phyloP scores from a whole-genome alignment of 2,113 vertebrate genomes.

The Ursus arctos region DNA sequence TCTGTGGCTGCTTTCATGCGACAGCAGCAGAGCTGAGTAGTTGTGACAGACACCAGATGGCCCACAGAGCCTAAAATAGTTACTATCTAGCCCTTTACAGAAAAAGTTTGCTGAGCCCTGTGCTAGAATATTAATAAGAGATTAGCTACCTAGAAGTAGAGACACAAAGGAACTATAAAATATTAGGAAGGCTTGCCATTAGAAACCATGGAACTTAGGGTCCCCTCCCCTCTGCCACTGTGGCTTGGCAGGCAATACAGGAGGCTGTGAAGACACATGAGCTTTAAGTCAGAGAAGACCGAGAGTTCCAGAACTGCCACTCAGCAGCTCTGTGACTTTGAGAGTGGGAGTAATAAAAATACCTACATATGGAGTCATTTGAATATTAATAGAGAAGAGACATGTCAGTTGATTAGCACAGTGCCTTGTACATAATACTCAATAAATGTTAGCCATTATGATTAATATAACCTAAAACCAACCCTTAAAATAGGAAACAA shows the following conservation, averaged over 20 bases:
- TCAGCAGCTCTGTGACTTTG: not conserved
- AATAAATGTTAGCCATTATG: not conserved
- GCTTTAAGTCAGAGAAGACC: not conserved
- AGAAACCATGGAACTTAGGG: not conserved
- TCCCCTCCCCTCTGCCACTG: not conserved
- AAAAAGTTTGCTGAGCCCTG: conserved; percentile 22
- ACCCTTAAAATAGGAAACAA: conserved; percentile 41
- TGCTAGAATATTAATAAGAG: conserved; percentile 21
- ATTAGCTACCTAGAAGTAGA: conserved; percentile 35
- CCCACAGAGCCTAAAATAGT: conserved; percentile 43
- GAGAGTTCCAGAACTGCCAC: not conserved
- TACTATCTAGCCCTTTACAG: conserved; percentile 22
- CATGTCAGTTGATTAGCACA: not conserved
- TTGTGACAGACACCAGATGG: not conserved
- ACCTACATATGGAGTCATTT: not conserved
- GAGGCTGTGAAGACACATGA: not conserved
- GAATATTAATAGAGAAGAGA: conserved; percentile 21
- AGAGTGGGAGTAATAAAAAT: not conserved
- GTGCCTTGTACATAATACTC: not conserved
- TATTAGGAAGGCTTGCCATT: conserved; percentile 17
- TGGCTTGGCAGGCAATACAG: not conserved
- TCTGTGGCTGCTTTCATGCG: not conserved
- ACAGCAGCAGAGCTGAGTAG: not conserved
- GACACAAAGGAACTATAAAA: conserved; percentile 16
- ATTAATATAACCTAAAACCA: conserved; percentile 37